Percentiles rank a stretch among this genome's conserved stretches.
phyloP scores from a whole-genome alignment of 2,888 invertebrate genomes.

The Deladenus siricidicola region DNA sequence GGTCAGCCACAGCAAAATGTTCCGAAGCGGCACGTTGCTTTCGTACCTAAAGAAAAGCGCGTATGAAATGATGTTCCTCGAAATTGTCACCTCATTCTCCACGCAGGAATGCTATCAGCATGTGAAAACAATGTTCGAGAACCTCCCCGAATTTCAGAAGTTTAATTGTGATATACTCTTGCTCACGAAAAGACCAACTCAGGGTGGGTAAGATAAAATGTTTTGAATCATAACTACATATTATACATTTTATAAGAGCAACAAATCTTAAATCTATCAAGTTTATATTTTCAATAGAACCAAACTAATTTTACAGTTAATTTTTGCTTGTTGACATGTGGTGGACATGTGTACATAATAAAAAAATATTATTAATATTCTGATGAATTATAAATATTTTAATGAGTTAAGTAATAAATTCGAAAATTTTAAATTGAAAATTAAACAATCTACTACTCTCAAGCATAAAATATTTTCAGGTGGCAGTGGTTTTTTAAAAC shows the following conservation, averaged over 20 bases:
- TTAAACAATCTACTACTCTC: too few relatives aligned
- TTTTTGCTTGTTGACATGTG: too few relatives aligned
- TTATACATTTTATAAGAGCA: too few relatives aligned
- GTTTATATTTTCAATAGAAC: too few relatives aligned
- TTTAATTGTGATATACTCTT: slow-evolving; percentile 30
- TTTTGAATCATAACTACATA: too few relatives aligned
- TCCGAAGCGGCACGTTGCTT: slow-evolving; percentile 17
- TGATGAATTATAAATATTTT: too few relatives aligned
- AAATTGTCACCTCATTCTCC: slow-evolving; percentile 29
- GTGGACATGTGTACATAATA: too few relatives aligned
- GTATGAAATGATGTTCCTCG: slow-evolving; percentile 27
- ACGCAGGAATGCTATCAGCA: slow-evolving; percentile 32
- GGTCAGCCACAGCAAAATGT: slow-evolving; percentile 13
- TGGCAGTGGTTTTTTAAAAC: slow-evolving; percentile 32
- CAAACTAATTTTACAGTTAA: too few relatives aligned
- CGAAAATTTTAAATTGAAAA: too few relatives aligned
- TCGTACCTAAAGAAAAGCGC: slow-evolving; percentile 21
- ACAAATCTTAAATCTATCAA: too few relatives aligned
- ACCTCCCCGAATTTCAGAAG: slow-evolving; percentile 25
- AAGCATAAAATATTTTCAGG: too few relatives aligned
- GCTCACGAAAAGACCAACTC: slow-evolving; percentile 28
- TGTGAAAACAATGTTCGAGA: slow-evolving; percentile 32
- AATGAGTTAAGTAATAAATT: too few relatives aligned
- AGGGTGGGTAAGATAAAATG: slow-evolving; percentile 3
- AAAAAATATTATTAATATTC: neutral